phyloP scores from a whole-genome alignment of 2,888 invertebrate species.

The Sphaerophoria rueppellii region DNA sequence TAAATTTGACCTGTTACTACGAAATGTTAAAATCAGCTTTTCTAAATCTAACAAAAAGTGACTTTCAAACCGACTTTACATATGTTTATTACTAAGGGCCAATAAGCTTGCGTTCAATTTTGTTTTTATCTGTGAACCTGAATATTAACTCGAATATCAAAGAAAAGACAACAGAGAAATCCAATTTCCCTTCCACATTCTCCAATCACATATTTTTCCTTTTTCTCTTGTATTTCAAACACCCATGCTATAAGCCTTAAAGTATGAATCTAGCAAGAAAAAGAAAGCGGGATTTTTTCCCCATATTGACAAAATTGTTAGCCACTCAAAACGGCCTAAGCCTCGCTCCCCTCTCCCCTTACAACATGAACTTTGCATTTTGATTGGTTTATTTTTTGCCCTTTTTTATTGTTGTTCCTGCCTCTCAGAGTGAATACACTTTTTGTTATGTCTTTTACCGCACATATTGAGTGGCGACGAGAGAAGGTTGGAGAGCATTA shows the following conservation, averaged over 20 bases:
- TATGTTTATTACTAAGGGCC: no score
- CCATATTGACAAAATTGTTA: slow-evolving; percentile 71
- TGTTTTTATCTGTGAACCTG: slow-evolving; percentile 3
- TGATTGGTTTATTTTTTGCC: slow-evolving; percentile 47
- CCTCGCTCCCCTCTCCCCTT: not conserved
- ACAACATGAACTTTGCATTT: slow-evolving; percentile 57
- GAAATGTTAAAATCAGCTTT: no score
- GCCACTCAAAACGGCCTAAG: not conserved
- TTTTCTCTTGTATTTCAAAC: slow-evolving; percentile 28
- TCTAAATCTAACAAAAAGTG: no score
- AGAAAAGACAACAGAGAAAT: slow-evolving; percentile 63
- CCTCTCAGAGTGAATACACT: not conserved
- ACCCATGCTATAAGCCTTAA: slow-evolving; percentile 38
- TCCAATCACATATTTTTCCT: slow-evolving; percentile 4
- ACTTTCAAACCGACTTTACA: no score
- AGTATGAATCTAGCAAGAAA: not conserved
- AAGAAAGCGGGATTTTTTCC: slow-evolving; percentile 34
- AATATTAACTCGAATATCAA: slow-evolving; percentile 46
- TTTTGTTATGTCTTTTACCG: slow-evolving; percentile 34
- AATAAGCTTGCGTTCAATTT: no score
- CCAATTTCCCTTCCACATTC: slow-evolving; percentile 56
- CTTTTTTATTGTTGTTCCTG: slow-evolving; percentile 45
- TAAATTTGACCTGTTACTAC: no score
- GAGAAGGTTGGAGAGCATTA: slow-evolving; percentile 33
- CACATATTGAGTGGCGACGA: slow-evolving; percentile 69